Conservation (phyloP, 2,888 invertebrate species). For the Volucella bombylans region DNA sequence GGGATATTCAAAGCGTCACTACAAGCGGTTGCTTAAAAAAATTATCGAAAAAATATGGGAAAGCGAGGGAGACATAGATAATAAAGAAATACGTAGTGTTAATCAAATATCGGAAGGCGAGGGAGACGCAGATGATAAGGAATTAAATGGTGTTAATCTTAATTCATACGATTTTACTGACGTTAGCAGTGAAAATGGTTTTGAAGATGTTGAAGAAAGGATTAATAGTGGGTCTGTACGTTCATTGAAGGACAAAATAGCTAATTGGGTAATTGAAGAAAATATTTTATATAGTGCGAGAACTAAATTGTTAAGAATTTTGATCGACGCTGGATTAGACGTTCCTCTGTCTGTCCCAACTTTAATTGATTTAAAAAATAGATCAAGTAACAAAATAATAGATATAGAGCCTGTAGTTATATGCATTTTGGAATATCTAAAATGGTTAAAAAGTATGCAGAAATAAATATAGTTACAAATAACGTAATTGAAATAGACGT, state of each 20-base stretch:
- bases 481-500: constrained; percentile 28
- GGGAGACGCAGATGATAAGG: too few species aligned
- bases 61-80: too few species aligned
- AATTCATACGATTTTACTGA: background rate
- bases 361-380: constrained; percentile 21
- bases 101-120: too few species aligned
- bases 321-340: constrained; percentile 14
- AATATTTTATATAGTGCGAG: constrained; percentile 22
- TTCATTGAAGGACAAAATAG: constrained; percentile 24
- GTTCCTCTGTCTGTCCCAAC: constrained; percentile 18
- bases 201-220: too few species aligned
- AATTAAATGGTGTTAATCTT: background rate
- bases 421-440: constrained; percentile 33
- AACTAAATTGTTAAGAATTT: constrained; percentile 17
- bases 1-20: too few species aligned
- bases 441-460: constrained; percentile 2
- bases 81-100: too few species aligned
- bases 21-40: too few species aligned
- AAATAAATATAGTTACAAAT: constrained; percentile 18
- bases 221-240: too few species aligned
- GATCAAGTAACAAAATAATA: constrained; percentile 1
- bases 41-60: too few species aligned
- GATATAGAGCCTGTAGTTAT: constrained; percentile 18
- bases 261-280: constrained; percentile 24
- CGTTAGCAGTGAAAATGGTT: too few species aligned